Base-by-base conservation (phyloP, 2,888 invertebrate species). In the Anthophora plumipes region DNA sequence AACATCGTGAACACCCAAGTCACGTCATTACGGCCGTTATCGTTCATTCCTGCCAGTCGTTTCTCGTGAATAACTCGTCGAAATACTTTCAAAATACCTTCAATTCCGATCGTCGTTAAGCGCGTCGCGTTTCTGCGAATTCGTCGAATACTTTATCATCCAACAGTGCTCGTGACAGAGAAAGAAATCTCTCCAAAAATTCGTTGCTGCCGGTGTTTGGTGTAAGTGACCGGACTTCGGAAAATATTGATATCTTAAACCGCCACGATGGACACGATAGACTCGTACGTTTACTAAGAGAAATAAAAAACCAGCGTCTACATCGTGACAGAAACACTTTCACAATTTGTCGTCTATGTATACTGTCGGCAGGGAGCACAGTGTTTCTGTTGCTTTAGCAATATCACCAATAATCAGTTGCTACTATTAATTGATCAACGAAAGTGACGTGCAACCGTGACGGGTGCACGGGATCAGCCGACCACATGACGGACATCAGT, bases 401-500 rank as follows among this genome's bases (percentile, higher is more conserved):
- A 52, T 9, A 31, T 31, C 4, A n/a, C 41, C 50, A 31, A n/a
- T 17, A 1, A 11, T 41, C 14, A 14, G 22, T 46, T 11, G 25
- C 5, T 8, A 17, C 20, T 20, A 41, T 46, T 17, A 22, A 37
- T 8, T 12, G n/a, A n/a, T n/a, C n/a, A 17, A 22, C 52, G 74
- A 20, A 20, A 50, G 52, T 50, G 57, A 25, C 48, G 55, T 48
- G 72, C 72, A 37, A 17, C 43, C 61, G 64, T 66, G 66, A n/a
- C 37, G 37, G 39, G 61, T 60, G 77, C 20, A 52, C 67, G 39
- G 41, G 5, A 14, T 43, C 14, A 0, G 4, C 54, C 41, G 25
- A 11, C 37, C 46, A 3, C n/a, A 90, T 89, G 88, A 86, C 89
- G 68, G 89, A 91, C 22, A 84, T 89, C 41, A 85, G 86, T 22